Percentiles rank a stretch among this genome's conserved stretches.
These are phyloP conservation scores for Xestia sexstrigata DNA, from an alignment of 2,888 invertebrate genomes.

Conservation along the genomic window DNA sequence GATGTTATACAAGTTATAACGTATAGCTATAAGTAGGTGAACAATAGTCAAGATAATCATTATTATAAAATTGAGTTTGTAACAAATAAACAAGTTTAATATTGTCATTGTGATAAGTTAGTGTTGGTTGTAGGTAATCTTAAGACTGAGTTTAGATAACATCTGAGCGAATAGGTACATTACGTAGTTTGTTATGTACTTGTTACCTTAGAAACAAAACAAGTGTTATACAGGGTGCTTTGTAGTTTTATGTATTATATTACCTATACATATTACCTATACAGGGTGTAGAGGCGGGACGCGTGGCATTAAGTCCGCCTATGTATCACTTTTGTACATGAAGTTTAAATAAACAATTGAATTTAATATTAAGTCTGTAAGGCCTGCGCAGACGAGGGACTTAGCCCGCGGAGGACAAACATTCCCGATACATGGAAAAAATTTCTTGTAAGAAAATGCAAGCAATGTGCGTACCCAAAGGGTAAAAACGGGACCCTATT, in stretches of 20 bases:
- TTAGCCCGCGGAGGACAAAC: background rate
- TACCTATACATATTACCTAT: no score
- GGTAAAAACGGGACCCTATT: no score
- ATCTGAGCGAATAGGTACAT: constrained; percentile 24
- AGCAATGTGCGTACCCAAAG: background rate
- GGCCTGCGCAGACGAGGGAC: background rate
- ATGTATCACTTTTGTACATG: no score
- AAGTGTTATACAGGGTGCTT: constrained; percentile 44
- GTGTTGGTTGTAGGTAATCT: constrained; percentile 57
- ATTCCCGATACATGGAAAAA: background rate
- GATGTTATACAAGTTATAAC: no score
- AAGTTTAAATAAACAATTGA: background rate
- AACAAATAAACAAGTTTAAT: constrained; percentile 11
- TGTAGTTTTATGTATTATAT: constrained; percentile 37
- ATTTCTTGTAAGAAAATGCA: background rate
- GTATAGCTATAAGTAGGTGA: background rate
- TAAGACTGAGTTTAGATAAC: constrained; percentile 74
- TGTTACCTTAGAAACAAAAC: background rate
- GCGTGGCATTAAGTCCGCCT: no score
- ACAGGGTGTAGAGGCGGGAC: constrained; percentile 1
- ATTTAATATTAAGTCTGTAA: background rate
- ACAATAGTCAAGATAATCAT: background rate
- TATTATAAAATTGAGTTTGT: constrained; percentile 4
- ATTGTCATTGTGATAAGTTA: constrained; percentile 48
- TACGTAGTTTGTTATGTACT: background rate